These are phyloP conservation scores for Phymanthus crucifer DNA, from an alignment of 92 coral and sea anemone species.

Conservation along the genomic window DNA sequence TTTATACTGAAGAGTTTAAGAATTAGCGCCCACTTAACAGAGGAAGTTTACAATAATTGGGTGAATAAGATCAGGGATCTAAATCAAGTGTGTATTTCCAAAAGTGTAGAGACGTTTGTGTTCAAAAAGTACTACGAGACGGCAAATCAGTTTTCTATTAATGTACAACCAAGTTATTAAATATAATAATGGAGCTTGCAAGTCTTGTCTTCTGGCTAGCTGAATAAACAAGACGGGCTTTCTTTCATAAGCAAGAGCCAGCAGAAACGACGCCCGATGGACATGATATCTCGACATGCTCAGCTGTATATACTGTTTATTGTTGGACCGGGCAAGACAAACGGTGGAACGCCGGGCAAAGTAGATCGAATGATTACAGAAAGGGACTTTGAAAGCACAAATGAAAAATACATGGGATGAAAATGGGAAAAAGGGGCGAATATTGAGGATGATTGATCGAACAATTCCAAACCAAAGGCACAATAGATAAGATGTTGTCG, in stretches of 20 bases:
- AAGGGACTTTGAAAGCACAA: not conserved
- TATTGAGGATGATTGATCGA: not conserved
- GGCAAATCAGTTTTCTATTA: slow-evolving; percentile 6
- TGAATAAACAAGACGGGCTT: slow-evolving; percentile 10
- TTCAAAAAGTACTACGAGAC: slow-evolving; percentile 2
- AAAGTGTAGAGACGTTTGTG: not conserved
- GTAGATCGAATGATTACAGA: not conserved
- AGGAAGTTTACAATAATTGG: not conserved
- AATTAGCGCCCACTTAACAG: not conserved
- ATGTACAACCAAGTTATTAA: slow-evolving; percentile 10
- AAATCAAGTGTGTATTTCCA: not conserved
- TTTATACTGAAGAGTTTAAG: not conserved
- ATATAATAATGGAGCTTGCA: slow-evolving; percentile 10
- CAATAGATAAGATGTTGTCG: not conserved
- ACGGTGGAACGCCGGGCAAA: not conserved
- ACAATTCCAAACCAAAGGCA: not conserved
- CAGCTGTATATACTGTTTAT: slow-evolving; percentile 25
- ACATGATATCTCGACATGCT: slow-evolving; percentile 1
- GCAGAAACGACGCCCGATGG: not conserved
- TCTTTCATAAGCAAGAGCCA: not conserved
- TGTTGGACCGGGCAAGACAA: not conserved
- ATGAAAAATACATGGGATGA: not conserved
- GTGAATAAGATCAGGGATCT: not conserved
- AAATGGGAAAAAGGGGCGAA: not conserved
- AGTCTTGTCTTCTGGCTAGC: slow-evolving; percentile 20